Conservation (phyloP, 2,888 invertebrate species). For the Odontocolon sp. region DNA sequence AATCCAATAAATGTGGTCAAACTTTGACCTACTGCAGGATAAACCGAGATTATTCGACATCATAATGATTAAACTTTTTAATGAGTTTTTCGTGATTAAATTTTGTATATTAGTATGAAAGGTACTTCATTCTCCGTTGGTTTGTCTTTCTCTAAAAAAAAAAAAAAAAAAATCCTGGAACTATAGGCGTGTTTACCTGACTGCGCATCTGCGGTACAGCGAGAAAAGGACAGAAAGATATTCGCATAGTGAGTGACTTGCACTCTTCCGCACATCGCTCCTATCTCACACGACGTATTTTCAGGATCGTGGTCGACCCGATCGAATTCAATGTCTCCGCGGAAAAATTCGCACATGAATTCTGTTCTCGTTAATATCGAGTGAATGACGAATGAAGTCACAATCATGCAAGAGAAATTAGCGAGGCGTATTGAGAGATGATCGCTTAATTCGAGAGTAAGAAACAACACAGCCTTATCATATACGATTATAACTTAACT, state of each 20-base stretch:
- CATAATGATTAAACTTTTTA: neutral
- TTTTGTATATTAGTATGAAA: neutral
- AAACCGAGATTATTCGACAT: neutral
- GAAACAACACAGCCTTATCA: conserved; percentile 14
- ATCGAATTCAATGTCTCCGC: conserved; percentile 19
- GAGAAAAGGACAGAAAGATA: conserved; percentile 78
- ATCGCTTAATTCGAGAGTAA: conserved; percentile 1
- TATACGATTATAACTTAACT: neutral
- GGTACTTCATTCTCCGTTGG: conserved; percentile 52
- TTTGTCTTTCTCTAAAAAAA: conserved; percentile 42
- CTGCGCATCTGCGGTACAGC: conserved; percentile 79
- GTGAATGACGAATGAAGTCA: conserved; percentile 16
- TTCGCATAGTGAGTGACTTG: conserved; percentile 63
- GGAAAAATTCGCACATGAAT: conserved; percentile 2
- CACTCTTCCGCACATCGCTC: conserved; percentile 35
- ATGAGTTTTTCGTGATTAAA: neutral
- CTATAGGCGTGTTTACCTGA: conserved; percentile 76
- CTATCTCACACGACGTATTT: conserved; percentile 9
- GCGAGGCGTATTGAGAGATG: conserved; percentile 7
- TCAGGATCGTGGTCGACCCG: conserved; percentile 21
- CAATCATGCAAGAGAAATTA: conserved; percentile 20
- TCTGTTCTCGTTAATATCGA: neutral
- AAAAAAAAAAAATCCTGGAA: conserved; percentile 49
- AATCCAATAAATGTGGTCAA: conserved; percentile 23
- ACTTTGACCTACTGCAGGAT: conserved; percentile 10